Conservation (phyloP, 2,113 vertebrate species). For the Sinocyclocheilus anshuiensis region DNA sequence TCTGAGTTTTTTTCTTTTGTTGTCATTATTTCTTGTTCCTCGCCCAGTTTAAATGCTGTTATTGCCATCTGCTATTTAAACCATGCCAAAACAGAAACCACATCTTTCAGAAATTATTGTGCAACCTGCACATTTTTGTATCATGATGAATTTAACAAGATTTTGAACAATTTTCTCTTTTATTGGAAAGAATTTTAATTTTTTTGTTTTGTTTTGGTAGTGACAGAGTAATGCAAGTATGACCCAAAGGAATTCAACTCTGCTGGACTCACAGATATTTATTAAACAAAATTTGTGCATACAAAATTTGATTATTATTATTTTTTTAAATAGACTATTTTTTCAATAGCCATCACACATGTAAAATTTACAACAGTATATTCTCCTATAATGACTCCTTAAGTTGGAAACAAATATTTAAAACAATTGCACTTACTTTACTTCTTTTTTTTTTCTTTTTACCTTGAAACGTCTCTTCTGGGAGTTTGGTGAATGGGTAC, state of each 20-base stretch:
- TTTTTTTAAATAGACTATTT: too few relatives aligned
- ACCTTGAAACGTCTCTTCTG: too few relatives aligned
- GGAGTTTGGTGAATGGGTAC: too few relatives aligned
- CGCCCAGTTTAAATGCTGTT: constrained; percentile 28
- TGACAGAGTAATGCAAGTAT: not conserved
- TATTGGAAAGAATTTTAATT: not conserved
- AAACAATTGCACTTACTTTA: too few relatives aligned
- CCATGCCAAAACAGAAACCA: constrained; percentile 62
- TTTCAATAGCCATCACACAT: too few relatives aligned
- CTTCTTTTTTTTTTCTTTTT: too few relatives aligned
- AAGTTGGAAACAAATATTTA: too few relatives aligned
- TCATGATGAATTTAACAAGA: not conserved
- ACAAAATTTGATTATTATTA: not conserved
- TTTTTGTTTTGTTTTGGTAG: not conserved
- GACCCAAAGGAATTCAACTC: not conserved
- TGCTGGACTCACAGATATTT: not conserved
- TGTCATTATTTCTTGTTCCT: constrained; percentile 20
- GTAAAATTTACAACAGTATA: too few relatives aligned
- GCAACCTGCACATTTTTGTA: not conserved
- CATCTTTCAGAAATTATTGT: constrained; percentile 56
- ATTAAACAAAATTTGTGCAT: not conserved
- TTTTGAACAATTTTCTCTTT: not conserved
- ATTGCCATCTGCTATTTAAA: constrained; percentile 35
- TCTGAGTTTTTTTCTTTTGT: constrained; percentile 30
- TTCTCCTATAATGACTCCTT: too few relatives aligned